Evolutionary conservation across 2,888 invertebrate species (phyloP), one percentile per base, ranked within the genome.

Genomic region (Aquatica leii): DNA sequence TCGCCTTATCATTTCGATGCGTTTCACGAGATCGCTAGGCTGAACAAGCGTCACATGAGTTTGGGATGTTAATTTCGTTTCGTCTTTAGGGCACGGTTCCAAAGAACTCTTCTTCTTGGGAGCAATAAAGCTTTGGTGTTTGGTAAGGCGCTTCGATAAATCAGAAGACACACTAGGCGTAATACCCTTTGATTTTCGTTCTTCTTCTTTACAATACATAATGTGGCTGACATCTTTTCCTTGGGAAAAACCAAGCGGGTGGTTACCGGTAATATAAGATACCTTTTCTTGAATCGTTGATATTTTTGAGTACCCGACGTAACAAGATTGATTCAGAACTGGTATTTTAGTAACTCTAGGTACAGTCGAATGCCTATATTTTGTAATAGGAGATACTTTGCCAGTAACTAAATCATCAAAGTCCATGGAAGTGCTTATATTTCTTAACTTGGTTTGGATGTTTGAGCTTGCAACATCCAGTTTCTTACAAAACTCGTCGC

Each of bases 1-100:
- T 15, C 24, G n/a, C 18, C 52, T 52, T 5, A 52, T 35, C 52
- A 52, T 52, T 3, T 35, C 52, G 15, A 52, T 52, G 1, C 52
- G 35, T 20, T 52, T 52, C 3, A 52, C 37, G 4, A 52, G 17
- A 52, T 52, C 52, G 15, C 8, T 37, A 15, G 52, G 37, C 9
- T 52, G 35, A 1, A 11, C 17, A 12, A 15, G 11, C 34, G 24
- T 2, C 15, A 40, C 2, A 40, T 14, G 8, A 40, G 5, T 5
- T 46, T 11, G 3, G 46, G n/a, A 8, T 34, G 34, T 34, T 34
- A 9, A n/a, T n/a, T 34, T 34, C 34, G 46, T 14, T 17, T 46
- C 17, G 17, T 12, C 3, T 15, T 46, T 46, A 9, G 46, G 46
- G 3, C 17, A 6, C 34, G 34, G 34, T 8, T 34, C 34, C 9